phyloP scores from a whole-genome alignment of 1,140 invertebrate species.

The Aphaenogaster ashmeadi region DNA sequence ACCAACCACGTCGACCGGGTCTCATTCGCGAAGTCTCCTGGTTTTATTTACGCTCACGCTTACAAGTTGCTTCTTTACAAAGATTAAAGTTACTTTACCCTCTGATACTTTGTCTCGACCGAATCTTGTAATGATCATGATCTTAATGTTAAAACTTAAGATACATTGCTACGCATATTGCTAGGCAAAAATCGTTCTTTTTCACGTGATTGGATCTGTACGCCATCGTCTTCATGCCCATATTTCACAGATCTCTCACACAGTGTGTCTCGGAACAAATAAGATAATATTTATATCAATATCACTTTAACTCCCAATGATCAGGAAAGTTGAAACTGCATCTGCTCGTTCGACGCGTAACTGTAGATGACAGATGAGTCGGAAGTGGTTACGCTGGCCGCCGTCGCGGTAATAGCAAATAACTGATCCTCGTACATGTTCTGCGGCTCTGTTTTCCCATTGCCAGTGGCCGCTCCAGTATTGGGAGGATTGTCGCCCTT shows the following conservation, averaged over 20 bases:
- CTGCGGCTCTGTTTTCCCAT: conserved; percentile 82
- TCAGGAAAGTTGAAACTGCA: conserved; percentile 86
- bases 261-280: conserved; percentile 34
- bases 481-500: conserved; percentile 85
- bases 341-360: conserved; percentile 85
- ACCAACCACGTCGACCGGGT: conserved; percentile 40
- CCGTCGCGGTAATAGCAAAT: conserved; percentile 84
- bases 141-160: conserved; percentile 39
- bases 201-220: conserved; percentile 18
- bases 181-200: conserved; percentile 28
- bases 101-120: background rate
- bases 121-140: conserved; percentile 7
- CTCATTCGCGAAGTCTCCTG: conserved; percentile 59
- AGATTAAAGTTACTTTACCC: conserved; percentile 22
- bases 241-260: conserved; percentile 43
- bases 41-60: conserved; percentile 69
- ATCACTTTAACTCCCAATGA: conserved; percentile 52
- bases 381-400: conserved; percentile 82
- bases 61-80: conserved; percentile 67
- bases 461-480: conserved; percentile 70
- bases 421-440: conserved; percentile 85
- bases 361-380: conserved; percentile 86
- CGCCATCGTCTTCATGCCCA: background rate
- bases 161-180: conserved; percentile 12
- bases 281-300: conserved; percentile 61